phyloP scores from a whole-genome alignment of 1,140 invertebrate genomes.

The Megathymus violae region DNA sequence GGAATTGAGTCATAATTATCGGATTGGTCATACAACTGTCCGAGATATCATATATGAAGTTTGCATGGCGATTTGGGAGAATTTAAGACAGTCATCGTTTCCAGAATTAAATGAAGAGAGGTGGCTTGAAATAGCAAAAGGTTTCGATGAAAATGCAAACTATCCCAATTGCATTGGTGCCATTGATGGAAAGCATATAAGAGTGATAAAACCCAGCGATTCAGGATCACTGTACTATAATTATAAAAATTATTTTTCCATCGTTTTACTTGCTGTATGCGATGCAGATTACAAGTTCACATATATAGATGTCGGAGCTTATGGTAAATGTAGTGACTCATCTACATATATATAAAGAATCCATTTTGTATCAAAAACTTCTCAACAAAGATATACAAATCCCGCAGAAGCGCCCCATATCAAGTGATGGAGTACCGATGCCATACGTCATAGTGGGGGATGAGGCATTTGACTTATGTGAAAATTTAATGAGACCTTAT shows the following conservation, averaged over 20 bases:
- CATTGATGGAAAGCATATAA: no score
- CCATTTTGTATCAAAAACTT: constrained; percentile 38
- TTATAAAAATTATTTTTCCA: constrained; percentile 39
- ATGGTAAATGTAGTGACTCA: constrained; percentile 32
- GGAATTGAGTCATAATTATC: constrained; percentile 24
- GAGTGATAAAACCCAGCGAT: constrained; percentile 19
- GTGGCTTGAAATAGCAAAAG: constrained; percentile 29
- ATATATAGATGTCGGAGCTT: constrained; percentile 33
- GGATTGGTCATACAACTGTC: constrained; percentile 29
- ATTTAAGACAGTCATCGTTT: constrained; percentile 21
- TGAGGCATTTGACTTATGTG: constrained; percentile 39
- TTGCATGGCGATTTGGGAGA: constrained; percentile 32
- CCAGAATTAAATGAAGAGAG: constrained; percentile 33
- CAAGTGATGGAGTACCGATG: constrained; percentile 36
- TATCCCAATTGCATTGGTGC: constrained; percentile 30
- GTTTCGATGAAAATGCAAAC: constrained; percentile 33
- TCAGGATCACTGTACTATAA: constrained; percentile 31
- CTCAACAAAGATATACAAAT: constrained; percentile 37
- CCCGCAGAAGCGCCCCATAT: constrained; percentile 33
- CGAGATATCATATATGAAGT: constrained; percentile 29
- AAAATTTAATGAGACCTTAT: constrained; percentile 39
- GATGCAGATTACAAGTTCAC: constrained; percentile 34
- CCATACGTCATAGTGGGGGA: constrained; percentile 37
- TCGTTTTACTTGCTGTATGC: constrained; percentile 35
- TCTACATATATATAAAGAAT: constrained; percentile 39